Evolutionary conservation across 2,888 invertebrate species (phyloP).

Genomic region (Sarcophaga caerulescens): DNA sequence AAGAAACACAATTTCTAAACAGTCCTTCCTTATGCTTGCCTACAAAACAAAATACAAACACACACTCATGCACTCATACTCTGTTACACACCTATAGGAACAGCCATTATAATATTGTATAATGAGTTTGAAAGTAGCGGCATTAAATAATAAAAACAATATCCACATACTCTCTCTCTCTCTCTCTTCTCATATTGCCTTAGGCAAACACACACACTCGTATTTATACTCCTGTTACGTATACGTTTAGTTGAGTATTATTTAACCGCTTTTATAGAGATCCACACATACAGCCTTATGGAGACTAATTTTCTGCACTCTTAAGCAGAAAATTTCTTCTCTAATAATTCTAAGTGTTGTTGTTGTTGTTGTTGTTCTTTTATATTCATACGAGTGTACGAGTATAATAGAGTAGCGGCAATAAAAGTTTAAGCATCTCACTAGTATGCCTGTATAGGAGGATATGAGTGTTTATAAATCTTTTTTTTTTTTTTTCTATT

Average conservation of each 20-base stretch:
- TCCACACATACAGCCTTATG: background rate
- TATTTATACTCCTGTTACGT: background rate
- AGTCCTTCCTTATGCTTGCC: no score
- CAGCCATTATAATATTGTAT: no score
- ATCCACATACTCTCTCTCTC: no score
- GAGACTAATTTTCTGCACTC: conserved; percentile 41
- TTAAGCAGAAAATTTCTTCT: conserved; percentile 54
- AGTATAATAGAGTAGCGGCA: background rate
- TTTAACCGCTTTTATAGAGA: background rate
- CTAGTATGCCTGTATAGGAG: background rate
- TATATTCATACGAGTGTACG: background rate
- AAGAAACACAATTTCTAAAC: background rate
- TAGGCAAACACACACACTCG: background rate
- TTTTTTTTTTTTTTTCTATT: no score
- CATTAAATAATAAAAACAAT: no score
- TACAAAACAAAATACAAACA: background rate
- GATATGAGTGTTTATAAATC: background rate
- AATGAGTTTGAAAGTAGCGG: no score
- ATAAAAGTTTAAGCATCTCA: conserved; percentile 5
- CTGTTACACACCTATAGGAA: no score
- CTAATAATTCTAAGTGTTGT: background rate
- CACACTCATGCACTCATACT: no score
- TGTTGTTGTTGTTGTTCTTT: background rate
- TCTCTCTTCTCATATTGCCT: no score
- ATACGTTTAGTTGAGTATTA: background rate